Conservation (phyloP, 2,797 vertebrate genomes). For the Melanotaenia trifasciata region DNA sequence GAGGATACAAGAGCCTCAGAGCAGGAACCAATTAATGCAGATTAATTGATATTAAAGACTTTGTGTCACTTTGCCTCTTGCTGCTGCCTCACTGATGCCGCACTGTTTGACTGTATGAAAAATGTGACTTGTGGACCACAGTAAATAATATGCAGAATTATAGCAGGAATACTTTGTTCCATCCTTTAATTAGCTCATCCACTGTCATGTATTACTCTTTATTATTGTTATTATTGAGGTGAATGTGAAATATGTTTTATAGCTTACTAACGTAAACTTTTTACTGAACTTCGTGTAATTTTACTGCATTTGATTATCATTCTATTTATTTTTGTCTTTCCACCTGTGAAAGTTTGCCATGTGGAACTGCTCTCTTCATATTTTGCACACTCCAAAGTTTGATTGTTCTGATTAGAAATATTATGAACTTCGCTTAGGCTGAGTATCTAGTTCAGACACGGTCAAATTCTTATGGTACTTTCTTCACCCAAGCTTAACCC, state of each 20-base stretch:
- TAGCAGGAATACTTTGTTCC: not conserved
- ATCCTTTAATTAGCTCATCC: not conserved
- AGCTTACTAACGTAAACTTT: not conserved
- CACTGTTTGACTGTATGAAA: conserved; percentile 14
- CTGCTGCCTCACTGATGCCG: conserved; percentile 36
- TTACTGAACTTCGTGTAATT: not conserved
- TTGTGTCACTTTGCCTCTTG: conserved; percentile 42
- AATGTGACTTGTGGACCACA: conserved; percentile 29
- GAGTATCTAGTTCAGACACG: too few relatives aligned
- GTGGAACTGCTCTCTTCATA: not conserved
- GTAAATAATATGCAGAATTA: conserved; percentile 15
- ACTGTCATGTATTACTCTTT: not conserved
- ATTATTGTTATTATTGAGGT: not conserved
- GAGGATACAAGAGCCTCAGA: conserved; percentile 70
- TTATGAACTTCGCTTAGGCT: not conserved
- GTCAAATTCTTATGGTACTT: not conserved
- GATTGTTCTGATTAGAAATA: too few relatives aligned
- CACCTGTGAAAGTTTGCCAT: not conserved
- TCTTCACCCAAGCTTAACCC: not conserved
- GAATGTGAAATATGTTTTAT: not conserved
- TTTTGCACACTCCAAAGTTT: not conserved
- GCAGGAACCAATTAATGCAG: conserved; percentile 75
- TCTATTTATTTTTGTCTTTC: not conserved
- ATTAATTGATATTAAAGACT: conserved; percentile 78
- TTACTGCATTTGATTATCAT: not conserved